Evolutionary conservation across 53 echinoderm and acorn worm genomes (phyloP), one percentile per base, ranked within the genome.

Genomic region (Mesocentrotus franciscanus): DNA sequence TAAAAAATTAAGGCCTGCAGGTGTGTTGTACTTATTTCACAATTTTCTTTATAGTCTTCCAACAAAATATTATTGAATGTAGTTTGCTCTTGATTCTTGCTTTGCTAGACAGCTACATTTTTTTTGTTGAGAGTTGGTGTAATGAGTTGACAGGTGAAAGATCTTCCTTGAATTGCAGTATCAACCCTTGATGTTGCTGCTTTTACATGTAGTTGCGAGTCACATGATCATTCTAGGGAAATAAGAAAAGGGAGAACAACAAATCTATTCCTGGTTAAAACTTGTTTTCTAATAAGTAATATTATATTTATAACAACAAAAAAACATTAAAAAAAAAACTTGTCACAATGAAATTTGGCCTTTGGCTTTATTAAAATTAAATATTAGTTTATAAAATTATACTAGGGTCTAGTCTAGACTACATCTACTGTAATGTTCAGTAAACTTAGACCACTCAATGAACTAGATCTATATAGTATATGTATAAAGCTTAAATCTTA

Each of bases 31-130:
- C 14, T 81, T 39, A 35, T 0, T 59, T 60, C 8, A 62, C 9
- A 33, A 3, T 61, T 5, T 91, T 35, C 68, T 35, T 62, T 16
- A 10, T 7, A 35, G 13, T 64, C 15, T 91, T 91, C 4, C 4
- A 17, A 35, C 32, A 11, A 29, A 59, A 20, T 30, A 29, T 61
- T 30, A 8, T 6, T 90, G 14, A 20, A 64, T 32, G 35, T 17
- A 78, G 42, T 42, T 81, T 81, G 22, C 8, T 18, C 20, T 20
- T 91, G 35, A 62, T 35, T 16, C 22, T 66, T 66, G 66, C 14
- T 91, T 62, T 35, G 11, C 66, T 61, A 11, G 90, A 66, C 64
- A 36, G 91, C 91, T 91, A 91, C 91, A 91, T 91, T 0, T n/a
- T 90, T 90, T 8, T 49, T 66, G 66, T 22, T 66, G 22, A 5